phyloP scores from a whole-genome alignment of 2,113 vertebrate genomes.

The Uropsilus gracilis region DNA sequence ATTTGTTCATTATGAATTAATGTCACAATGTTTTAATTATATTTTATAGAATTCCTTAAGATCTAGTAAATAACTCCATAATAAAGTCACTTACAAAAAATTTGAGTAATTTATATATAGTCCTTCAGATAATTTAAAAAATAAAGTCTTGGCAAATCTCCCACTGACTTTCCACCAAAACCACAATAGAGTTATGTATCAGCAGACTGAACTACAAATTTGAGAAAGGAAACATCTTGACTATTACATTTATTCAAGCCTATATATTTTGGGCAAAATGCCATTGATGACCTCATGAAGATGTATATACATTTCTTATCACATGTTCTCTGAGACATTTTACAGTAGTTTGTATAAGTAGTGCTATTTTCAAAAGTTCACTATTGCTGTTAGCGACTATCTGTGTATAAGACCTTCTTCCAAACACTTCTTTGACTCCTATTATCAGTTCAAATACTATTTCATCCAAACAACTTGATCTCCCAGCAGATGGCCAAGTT shows the following conservation, averaged over 20 bases:
- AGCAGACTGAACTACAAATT: neutral
- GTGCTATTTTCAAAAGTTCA: neutral
- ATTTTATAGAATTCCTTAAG: neutral
- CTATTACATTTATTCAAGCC: neutral
- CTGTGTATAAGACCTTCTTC: neutral
- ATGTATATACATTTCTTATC: neutral
- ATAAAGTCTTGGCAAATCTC: neutral
- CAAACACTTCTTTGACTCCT: neutral
- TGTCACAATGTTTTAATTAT: neutral
- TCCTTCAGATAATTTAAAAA: neutral
- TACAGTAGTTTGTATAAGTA: neutral
- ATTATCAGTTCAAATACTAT: neutral
- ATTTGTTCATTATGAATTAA: neutral
- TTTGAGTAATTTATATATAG: neutral
- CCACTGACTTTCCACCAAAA: neutral
- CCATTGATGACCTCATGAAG: neutral
- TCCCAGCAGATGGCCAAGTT: neutral
- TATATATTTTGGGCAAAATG: neutral
- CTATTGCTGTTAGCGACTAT: neutral
- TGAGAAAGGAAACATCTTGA: neutral
- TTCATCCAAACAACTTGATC: neutral
- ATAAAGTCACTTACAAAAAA: constrained; percentile 15
- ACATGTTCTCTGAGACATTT: neutral
- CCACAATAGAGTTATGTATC: neutral
- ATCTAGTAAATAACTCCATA: neutral